Base-by-base conservation (phyloP, 2,888 invertebrate genomes). In the Acleris sparsana region DNA sequence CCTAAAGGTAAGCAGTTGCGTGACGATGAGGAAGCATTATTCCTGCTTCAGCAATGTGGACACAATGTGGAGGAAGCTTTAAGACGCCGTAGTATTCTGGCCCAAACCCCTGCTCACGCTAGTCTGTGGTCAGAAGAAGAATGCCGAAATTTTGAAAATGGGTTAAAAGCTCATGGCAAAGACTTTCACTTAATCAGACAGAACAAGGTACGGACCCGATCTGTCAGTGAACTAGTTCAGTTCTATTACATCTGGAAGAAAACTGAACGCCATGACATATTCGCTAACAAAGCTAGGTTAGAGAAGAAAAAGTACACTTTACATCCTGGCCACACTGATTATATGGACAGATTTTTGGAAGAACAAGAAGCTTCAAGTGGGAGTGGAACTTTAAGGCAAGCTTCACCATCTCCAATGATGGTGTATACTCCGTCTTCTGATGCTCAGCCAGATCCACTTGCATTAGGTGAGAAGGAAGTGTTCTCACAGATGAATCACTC, bases 191-290 rank as follows among this genome's bases (percentile, higher is more conserved):
- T 96, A 71, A 99, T 99, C 80, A 97, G 98, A 78, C 97, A 97
- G 82, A 96, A 97, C 81, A 98, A 98, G 94, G 98, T 99, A 55
- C 94, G 97, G 76, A 98, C 99, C 65, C 94, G 99, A 74, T 97
- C 98, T 9, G 98, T 99, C 52, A 98, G 99, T 43, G 99, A 99
- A 88, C 93, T 99, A 69, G 98, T 99, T 16, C 98, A 99, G 83
- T 99, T 99, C 92, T 97, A 97, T 87, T 97, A 97, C 78, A 94
- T 99, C 63, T 99, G 99, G 99, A 99, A 99, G 89, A 99, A 99
- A 89, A 99, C 99, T 29, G 99, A 99, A 82, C 94, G 99, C 18
- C 98, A 99, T 86, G 99, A 99, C 88, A 96, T 96, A 77, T 96
- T 96, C 83, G 98, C 98, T 0, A 97, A 97, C 82, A 97, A 97